These are phyloP conservation scores for Atlantisia rogersi DNA, from an alignment of 2,113 vertebrate species.

Conservation along the genomic window DNA sequence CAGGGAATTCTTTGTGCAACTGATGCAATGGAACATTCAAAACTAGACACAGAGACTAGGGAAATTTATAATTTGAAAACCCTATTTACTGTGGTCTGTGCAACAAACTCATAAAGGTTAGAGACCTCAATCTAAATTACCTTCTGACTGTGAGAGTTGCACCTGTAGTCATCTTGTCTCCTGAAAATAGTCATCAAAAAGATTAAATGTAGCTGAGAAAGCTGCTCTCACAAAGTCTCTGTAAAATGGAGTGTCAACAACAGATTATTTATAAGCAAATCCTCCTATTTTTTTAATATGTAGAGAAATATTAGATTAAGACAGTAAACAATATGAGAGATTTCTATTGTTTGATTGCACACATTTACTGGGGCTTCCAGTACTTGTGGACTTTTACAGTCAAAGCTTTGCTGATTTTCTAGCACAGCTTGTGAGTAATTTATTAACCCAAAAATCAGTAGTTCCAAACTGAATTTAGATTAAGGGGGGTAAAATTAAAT, in stretches of 20 bases:
- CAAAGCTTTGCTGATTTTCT: neutral
- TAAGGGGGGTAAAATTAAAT: neutral
- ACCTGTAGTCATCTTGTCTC: neutral
- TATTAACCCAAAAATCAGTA: neutral
- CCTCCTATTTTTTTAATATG: neutral
- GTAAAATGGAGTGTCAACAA: neutral
- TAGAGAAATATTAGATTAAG: neutral
- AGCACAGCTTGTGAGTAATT: neutral
- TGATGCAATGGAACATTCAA: conserved; percentile 33
- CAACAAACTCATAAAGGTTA: neutral
- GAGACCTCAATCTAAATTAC: neutral
- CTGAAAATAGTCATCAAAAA: neutral
- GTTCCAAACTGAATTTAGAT: neutral
- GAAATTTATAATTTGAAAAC: neutral
- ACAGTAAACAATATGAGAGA: neutral
- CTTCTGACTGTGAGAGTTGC: neutral
- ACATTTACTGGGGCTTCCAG: neutral
- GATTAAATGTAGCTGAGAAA: neutral
- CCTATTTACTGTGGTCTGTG: neutral
- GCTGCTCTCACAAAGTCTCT: neutral
- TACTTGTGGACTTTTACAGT: neutral
- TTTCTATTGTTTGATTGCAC: neutral
- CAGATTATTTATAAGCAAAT: neutral
- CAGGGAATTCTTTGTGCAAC: neutral
- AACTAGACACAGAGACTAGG: neutral